Base-by-base conservation (phyloP, 2,888 invertebrate genomes). In the Rhimphoctona megacephalus region DNA sequence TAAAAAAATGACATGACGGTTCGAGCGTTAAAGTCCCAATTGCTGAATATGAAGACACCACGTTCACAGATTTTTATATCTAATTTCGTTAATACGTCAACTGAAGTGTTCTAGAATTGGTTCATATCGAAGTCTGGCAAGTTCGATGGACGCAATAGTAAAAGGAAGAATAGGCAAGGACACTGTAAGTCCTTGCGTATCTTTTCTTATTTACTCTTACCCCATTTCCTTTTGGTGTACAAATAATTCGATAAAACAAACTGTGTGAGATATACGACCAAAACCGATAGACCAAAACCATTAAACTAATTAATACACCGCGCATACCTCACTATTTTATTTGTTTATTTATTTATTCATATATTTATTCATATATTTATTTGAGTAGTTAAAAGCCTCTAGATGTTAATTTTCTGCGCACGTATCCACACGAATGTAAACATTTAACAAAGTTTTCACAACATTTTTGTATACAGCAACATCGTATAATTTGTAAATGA, bases 251-350 rank as follows among this genome's bases (percentile, higher is more conserved):
- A n/a, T 36, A 39, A 22, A 66, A 72, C n/a, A 8, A 72, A 72
- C 30, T 39, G 14, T 61, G 80, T 39, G 54, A 78, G 70, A 19
- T 39, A 19, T 64, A 49, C 72, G 80, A 73, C 83, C 86, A 86
- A 30, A 86, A 83, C 83, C 61, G 30, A 76, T 52, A 67, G 72
- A 83, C 86, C 86, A 86, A 86, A 86, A 83, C n/a, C 30, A 36
- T 54, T 64, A 64, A 85, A 67, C 43, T 70, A 72, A 85, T 70
- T 30, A 22, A 64, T 83, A 81, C 70, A 85, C 85, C 85, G 83
- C 46, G 46, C 57, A 83, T 86, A 86, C 86, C 86, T 86, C 86
- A 83, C n/a, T 22, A 57, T 76, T 76, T 69, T 82, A 82, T 76
- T 64, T 72, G 64, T 46, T 52, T 49, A 73, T 74, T 78, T 64